Conservation (phyloP, 2,113 vertebrate species). For the Lepisosteus oculatus region DNA sequence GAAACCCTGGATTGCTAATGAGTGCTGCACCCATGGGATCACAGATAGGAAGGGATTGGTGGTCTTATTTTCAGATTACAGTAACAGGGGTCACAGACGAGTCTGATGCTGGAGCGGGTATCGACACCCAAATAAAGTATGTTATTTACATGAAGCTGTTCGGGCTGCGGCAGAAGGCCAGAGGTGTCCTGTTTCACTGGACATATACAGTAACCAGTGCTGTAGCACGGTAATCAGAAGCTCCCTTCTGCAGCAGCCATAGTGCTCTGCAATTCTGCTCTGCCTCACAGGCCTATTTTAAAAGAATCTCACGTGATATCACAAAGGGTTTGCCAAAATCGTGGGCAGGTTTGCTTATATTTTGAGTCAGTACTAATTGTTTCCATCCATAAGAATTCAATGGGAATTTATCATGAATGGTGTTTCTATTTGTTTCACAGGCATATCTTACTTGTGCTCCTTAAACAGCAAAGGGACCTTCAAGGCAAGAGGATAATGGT, state of each 20-base stretch:
- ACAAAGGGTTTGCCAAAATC: no score
- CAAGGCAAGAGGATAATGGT: no score
- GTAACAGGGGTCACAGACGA: neutral
- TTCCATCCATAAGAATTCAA: no score
- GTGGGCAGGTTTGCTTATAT: no score
- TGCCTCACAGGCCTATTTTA: constrained; percentile 1
- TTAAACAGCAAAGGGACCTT: no score
- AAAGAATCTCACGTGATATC: neutral
- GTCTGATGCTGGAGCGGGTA: neutral
- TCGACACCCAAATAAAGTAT: constrained; percentile 2
- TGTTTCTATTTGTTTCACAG: no score
- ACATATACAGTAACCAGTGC: neutral
- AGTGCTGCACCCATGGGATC: neutral
- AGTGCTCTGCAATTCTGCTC: neutral
- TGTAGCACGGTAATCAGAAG: neutral
- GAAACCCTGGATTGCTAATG: neutral
- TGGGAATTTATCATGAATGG: no score
- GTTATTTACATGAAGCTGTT: neutral
- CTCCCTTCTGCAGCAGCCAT: neutral
- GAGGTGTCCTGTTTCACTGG: neutral
- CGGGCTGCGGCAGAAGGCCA: neutral
- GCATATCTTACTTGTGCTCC: no score
- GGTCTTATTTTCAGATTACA: neutral
- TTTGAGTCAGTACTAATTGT: no score
- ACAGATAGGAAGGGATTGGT: neutral